Percentiles rank a stretch among this genome's conserved stretches.
Conservation (phyloP, 2,113 vertebrate genomes). For the Boulengeromyrus knoepffleri region DNA sequence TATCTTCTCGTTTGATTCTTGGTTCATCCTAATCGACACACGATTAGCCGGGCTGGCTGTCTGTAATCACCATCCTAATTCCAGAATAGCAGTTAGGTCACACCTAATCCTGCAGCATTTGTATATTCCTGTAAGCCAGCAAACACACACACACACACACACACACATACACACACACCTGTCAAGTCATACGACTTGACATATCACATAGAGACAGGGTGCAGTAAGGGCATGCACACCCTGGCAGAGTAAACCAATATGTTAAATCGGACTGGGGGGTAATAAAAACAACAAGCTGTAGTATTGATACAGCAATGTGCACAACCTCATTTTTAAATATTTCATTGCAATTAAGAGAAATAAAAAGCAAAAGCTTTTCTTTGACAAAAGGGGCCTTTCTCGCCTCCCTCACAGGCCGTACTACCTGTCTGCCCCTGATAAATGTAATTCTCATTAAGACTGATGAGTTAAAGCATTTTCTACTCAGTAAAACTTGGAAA, state of each 20-base stretch:
- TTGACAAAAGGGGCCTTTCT: not conserved
- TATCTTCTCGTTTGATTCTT: not conserved
- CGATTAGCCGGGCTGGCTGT: not conserved
- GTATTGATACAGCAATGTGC: not conserved
- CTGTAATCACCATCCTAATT: not conserved
- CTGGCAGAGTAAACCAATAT: not conserved
- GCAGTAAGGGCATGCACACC: not conserved
- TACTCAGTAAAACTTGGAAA: not conserved
- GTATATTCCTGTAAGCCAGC: not conserved
- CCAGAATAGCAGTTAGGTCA: not conserved
- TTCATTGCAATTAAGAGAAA: not conserved
- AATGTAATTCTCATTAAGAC: not conserved
- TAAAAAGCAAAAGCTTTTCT: not conserved
- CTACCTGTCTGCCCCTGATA: not conserved
- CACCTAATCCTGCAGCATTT: not conserved
- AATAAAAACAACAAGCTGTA: not conserved
- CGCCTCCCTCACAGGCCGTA: too few relatives aligned
- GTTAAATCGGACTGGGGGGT: not conserved
- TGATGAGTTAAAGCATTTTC: not conserved
- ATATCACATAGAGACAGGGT: not conserved
- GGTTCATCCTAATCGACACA: not conserved
- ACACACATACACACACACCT: not conserved
- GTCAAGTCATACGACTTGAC: not conserved
- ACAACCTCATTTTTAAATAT: not conserved
- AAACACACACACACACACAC: not conserved